Base-by-base conservation (phyloP, 2,888 invertebrate species). In the Steinernema carpocapsae region DNA sequence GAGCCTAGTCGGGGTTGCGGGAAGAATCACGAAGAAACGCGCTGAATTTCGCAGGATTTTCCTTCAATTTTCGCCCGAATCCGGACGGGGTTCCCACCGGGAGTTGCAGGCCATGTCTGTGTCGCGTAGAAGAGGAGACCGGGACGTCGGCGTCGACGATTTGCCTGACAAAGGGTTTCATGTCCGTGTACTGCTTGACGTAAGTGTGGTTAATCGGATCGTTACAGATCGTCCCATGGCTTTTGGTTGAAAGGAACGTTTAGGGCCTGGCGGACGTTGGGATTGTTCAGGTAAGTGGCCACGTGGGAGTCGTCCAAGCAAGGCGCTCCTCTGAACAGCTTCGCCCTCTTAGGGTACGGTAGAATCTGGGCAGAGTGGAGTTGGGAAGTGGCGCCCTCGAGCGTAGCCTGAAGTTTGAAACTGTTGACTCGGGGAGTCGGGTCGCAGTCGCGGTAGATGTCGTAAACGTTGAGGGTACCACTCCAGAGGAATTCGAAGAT, bases 401-500 rank as follows among this genome's bases (percentile, higher is more conserved):
- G 71, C 46, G 85, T 79, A 43, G 81, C 77, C 45, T 73, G 78
- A 79, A 86, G 78, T 64, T 79, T 76, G 45, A 80, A 77, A 70
- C 81, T 78, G 79, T 86, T 86, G 42, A 78, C 46, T 43, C 78
- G 79, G 26, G 86, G 86, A 48, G 83, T 86, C 43, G 86, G 85
- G 72, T 86, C 83, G 52, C 77, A 82, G 24, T 76, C 70, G 32
- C 81, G 76, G 74, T 78, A 80, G 64, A 80, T 72, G 76, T 84
- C 82, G 56, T 84, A 84, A n/a, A 85, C 85, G 71, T 86, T 86
- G 32, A 86, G 77, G 24, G 86, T 86, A n/a, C 85, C 84, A 72
- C 78, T 80, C 86, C 86, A 86, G 29, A 86, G 73, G 78, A 86
- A 86, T 64, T 86, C 83, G 83, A 85, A 86, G 76, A 86, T 86